phyloP scores from a whole-genome alignment of 30 jellyfish, hydroid and myxozoan genomes.

The Rhopilema esculentum region DNA sequence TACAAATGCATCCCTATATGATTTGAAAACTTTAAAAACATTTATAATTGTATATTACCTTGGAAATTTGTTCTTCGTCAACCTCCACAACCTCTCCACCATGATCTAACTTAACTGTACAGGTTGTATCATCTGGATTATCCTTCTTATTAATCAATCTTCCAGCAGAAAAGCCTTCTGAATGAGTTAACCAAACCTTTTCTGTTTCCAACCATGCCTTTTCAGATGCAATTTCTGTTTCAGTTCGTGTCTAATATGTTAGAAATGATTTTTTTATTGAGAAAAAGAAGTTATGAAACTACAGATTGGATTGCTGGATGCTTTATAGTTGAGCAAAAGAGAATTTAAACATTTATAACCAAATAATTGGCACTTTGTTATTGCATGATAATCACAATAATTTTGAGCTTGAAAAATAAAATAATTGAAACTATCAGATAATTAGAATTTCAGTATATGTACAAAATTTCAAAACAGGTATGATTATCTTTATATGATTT shows the following conservation, averaged over 20 bases:
- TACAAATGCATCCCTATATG: no score
- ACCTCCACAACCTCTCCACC: slow-evolving; percentile 86
- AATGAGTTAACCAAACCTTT: slow-evolving; percentile 85
- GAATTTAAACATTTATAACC: no score
- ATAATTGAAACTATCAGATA: no score
- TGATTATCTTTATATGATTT: no score
- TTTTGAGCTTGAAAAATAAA: no score
- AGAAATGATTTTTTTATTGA: slow-evolving; percentile 1
- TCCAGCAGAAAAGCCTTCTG: slow-evolving; percentile 93
- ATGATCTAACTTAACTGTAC: slow-evolving; percentile 75
- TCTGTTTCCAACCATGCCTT: slow-evolving; percentile 85
- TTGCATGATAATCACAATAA: no score
- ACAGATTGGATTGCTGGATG: not conserved
- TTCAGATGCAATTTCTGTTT: slow-evolving; percentile 67
- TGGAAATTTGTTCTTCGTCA: slow-evolving; percentile 84
- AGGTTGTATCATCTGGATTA: slow-evolving; percentile 23
- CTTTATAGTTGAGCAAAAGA: no score
- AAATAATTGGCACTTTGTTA: no score
- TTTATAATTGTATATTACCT: slow-evolving; percentile 65
- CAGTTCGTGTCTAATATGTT: slow-evolving; percentile 62
- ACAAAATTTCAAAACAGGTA: no score
- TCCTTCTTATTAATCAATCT: slow-evolving; percentile 56
- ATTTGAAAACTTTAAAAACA: no score
- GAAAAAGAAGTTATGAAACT: not conserved
- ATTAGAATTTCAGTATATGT: no score